Percentiles rank a stretch among this genome's conserved stretches.
phyloP scores from a whole-genome alignment of 2,888 invertebrate species.

The Pogonocherus hispidulus region DNA sequence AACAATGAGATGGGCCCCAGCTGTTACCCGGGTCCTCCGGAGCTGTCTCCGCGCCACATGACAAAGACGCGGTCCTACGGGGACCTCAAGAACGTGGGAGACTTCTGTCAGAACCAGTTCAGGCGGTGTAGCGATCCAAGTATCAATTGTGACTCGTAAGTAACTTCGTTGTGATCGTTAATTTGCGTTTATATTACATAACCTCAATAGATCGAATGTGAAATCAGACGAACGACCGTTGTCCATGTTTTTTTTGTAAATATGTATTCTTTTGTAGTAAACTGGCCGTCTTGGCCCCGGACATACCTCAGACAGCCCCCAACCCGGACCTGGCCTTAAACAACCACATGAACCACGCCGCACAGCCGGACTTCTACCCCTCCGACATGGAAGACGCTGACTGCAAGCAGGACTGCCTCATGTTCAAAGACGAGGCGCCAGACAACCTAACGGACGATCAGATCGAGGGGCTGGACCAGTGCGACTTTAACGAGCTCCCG shows the following conservation, averaged over 20 bases:
- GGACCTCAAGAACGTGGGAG: conserved; percentile 77
- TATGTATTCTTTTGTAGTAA: conserved; percentile 41
- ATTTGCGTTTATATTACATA: no score
- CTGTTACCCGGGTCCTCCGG: conserved; percentile 65
- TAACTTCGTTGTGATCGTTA: conserved; percentile 29
- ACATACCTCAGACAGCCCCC: conserved; percentile 30
- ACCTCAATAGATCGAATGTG: not conserved
- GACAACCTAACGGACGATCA: conserved; percentile 52
- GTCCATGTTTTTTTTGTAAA: not conserved
- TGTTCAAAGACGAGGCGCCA: conserved; percentile 53
- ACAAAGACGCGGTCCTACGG: conserved; percentile 90
- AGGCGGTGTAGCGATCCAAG: conserved; percentile 90
- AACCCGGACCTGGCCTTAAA: conserved; percentile 4
- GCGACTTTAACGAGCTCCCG: conserved; percentile 45
- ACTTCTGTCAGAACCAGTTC: conserved; percentile 69
- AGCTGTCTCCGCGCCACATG: conserved; percentile 69
- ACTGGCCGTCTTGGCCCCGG: conserved; percentile 42
- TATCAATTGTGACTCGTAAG: conserved; percentile 82
- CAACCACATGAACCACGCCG: conserved; percentile 29
- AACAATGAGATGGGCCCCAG: conserved; percentile 60
- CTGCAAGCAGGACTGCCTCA: conserved; percentile 62
- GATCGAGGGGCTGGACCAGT: conserved; percentile 51
- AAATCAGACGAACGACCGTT: no score
- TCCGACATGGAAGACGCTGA: conserved; percentile 56
- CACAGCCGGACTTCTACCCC: conserved; percentile 55